Conservation (phyloP, 2,113 vertebrate genomes). For the Chloebia gouldiae region DNA sequence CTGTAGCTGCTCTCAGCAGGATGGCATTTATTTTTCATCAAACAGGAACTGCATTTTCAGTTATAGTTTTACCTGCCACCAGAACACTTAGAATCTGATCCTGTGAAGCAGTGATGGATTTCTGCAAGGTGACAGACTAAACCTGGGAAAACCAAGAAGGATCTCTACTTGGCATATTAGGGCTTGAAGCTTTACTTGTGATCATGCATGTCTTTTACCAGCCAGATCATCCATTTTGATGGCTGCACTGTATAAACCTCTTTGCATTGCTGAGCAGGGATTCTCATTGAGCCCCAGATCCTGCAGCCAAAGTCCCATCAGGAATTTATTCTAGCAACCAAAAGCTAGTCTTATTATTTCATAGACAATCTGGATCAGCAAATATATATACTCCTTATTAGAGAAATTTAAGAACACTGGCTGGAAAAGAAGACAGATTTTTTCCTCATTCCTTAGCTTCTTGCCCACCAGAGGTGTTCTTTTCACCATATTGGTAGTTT, state of each 20-base stretch:
- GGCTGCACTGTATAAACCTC: background rate
- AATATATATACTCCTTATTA: background rate
- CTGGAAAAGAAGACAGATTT: slow-evolving; percentile 1
- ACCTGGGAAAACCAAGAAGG: background rate
- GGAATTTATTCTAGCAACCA: background rate
- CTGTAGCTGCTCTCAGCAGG: background rate
- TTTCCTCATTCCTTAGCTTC: slow-evolving; percentile 8
- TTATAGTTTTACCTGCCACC: background rate
- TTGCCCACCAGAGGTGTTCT: background rate
- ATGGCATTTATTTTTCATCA: slow-evolving; percentile 1
- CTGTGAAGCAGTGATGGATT: background rate
- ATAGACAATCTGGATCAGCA: background rate
- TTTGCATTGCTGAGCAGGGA: background rate
- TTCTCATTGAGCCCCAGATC: background rate
- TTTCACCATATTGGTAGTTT: background rate
- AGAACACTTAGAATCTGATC: background rate
- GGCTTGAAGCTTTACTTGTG: background rate
- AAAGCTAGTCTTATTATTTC: background rate
- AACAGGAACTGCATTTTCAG: background rate
- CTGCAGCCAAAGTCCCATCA: background rate
- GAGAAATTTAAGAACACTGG: slow-evolving; percentile 2
- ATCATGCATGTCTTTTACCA: background rate
- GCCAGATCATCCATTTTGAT: background rate
- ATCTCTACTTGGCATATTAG: background rate
- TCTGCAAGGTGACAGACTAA: background rate